Base-by-base conservation (phyloP, 2,888 invertebrate genomes). In the Mantis religiosa region DNA sequence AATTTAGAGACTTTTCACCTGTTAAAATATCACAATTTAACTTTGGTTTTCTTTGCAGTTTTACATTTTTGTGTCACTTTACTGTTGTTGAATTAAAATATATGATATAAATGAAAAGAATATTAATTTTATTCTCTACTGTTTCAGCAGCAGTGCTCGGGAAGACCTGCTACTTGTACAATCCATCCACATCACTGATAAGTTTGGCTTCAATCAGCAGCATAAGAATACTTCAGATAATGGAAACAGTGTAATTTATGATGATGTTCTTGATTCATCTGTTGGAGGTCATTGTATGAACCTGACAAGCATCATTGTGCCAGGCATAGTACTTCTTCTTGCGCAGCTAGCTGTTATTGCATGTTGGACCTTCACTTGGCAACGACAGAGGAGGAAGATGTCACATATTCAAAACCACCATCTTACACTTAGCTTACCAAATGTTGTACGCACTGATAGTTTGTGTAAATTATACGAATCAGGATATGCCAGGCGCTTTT, bases 181-280 rank as follows among this genome's bases (percentile, higher is more conserved):
- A 93, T 97, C 97, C 89, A 98, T 98, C 92, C 97, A 97, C 93
- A 98, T 98, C 92, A 97, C 97, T 81, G 98, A 98, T 94, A 97
- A 98, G 93, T 98, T 98, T 93, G 97, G 97, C 82, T 97, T 97
- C 93, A 96, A 97, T 92, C 95, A 95, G 92, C 95, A 95, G 91
- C 95, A 95, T 90, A 87, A 87, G 28, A 95, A 95, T 92, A 92
- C 90, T 88, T 84, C 87, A 91, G 92, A 89, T 92, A 92, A 89
- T 90, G 90, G 91, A 28, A 92, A 91, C 87, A 91, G 91, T 90
- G 95, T 95, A 91, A 96, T 95, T 92, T 71, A 71, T 71, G 25
- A 71, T 2, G 54, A 71, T 20, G 8, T 71, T 25, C 2, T 71
- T 87, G 91, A 91, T 54, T 89, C 91, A 89, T 90, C 91, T 12